These are phyloP conservation scores for Hypselothyrea guttata DNA, from an alignment of 2,888 invertebrate genomes.

Conservation along the genomic window DNA sequence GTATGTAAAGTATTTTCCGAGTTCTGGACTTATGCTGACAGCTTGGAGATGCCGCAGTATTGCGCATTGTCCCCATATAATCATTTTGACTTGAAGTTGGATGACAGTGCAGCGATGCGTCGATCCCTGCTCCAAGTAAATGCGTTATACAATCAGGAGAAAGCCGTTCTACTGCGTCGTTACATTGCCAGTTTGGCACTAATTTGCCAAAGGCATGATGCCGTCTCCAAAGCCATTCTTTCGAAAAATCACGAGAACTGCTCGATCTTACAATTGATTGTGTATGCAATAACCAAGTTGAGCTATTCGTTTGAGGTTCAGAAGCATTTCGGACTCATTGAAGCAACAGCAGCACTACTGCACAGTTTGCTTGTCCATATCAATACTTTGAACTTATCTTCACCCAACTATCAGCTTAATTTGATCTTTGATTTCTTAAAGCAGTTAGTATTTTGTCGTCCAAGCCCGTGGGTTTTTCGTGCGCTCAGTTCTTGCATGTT, in stretches of 20 bases:
- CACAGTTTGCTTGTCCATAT: constrained; percentile 50
- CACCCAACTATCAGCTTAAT: constrained; percentile 28
- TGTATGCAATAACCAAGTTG: constrained; percentile 71
- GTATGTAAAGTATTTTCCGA: constrained; percentile 72
- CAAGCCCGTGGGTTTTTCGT: constrained; percentile 75
- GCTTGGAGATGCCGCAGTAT: constrained; percentile 72
- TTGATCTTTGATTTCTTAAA: constrained; percentile 72
- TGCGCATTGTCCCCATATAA: constrained; percentile 69
- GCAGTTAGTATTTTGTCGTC: constrained; percentile 76
- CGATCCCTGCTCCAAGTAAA: constrained; percentile 58
- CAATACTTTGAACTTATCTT: background rate
- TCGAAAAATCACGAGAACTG: constrained; percentile 64
- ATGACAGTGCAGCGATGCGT: constrained; percentile 24
- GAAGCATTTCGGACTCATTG: constrained; percentile 76
- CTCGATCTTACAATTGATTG: constrained; percentile 69
- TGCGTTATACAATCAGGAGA: constrained; percentile 62
- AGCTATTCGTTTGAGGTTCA: constrained; percentile 76
- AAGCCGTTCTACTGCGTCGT: constrained; percentile 72
- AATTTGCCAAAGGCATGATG: constrained; percentile 59
- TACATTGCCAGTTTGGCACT: constrained; percentile 73
- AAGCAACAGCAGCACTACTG: constrained; percentile 68
- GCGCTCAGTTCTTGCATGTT: constrained; percentile 67
- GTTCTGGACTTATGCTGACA: constrained; percentile 77
- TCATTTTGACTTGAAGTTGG: constrained; percentile 55
- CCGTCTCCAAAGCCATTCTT: constrained; percentile 54